Evolutionary conservation across 2,888 invertebrate species (phyloP).

Genomic region (Zygothrica quintamaculata): DNA sequence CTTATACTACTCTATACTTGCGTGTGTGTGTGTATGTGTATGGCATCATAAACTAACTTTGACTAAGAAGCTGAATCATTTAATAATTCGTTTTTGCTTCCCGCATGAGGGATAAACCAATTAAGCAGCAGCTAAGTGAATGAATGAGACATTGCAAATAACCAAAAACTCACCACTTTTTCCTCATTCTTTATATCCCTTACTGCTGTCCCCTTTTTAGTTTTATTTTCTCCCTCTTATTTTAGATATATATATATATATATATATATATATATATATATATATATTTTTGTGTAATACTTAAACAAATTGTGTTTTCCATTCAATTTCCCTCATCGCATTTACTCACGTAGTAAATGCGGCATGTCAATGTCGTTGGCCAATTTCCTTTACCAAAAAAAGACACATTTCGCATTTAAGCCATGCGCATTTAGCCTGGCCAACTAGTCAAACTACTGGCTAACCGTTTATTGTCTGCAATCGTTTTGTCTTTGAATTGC

Average conservation of each 20-base stretch:
- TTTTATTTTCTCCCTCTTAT: background rate
- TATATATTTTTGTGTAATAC: background rate
- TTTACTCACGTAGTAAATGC: conserved; percentile 51
- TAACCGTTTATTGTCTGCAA: conserved; percentile 56
- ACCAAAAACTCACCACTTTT: too few relatives aligned
- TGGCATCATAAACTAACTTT: too few relatives aligned
- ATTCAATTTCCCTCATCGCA: conserved; percentile 47
- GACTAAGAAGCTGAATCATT: too few relatives aligned
- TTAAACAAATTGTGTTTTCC: conserved; percentile 4
- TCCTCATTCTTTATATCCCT: background rate
- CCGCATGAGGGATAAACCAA: background rate
- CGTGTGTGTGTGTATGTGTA: too few relatives aligned
- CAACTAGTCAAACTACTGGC: conserved; percentile 18
- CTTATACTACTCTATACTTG: background rate
- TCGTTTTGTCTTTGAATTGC: conserved; percentile 55
- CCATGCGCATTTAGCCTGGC: conserved; percentile 37
- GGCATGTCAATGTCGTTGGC: conserved; percentile 56
- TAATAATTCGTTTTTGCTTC: background rate
- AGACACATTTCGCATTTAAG: conserved; percentile 47
- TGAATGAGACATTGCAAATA: background rate
- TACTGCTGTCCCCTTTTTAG: background rate
- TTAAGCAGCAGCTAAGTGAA: background rate
- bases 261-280: background rate
- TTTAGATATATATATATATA: background rate
- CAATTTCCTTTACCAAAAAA: conserved; percentile 43